Evolutionary conservation across 2,888 invertebrate species (phyloP).

Genomic region (Mythimna impura): DNA sequence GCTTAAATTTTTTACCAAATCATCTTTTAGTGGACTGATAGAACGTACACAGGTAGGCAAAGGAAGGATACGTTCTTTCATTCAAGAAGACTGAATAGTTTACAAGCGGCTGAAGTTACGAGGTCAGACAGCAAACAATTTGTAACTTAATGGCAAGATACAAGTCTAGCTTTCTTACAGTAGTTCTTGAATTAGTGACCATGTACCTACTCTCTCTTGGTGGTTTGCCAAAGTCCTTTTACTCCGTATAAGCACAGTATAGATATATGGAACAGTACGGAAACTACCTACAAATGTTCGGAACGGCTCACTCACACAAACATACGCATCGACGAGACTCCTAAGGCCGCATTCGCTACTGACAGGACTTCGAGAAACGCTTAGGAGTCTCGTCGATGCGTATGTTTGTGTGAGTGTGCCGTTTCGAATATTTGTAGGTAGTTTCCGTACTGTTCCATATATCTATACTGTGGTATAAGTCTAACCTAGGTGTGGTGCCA

Average conservation of each 20-base stretch:
- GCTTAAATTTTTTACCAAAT: neutral
- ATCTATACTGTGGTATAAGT: too few relatives aligned
- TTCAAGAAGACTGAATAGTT: constrained; percentile 36
- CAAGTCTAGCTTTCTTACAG: neutral
- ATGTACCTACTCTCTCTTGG: neutral
- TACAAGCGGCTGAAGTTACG: constrained; percentile 28
- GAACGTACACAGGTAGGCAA: neutral
- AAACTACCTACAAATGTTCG: too few relatives aligned
- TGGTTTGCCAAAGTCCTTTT: neutral
- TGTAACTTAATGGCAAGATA: neutral
- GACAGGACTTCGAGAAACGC: too few relatives aligned
- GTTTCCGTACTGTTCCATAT: too few relatives aligned
- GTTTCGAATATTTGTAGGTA: too few relatives aligned
- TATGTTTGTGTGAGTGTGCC: too few relatives aligned
- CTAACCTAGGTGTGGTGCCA: neutral
- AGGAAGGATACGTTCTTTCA: neutral
- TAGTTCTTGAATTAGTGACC: constrained; percentile 34
- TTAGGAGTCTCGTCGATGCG: too few relatives aligned
- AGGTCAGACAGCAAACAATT: constrained; percentile 19
- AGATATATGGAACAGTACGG: too few relatives aligned
- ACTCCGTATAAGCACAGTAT: too few relatives aligned
- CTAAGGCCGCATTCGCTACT: too few relatives aligned
- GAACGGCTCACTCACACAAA: too few relatives aligned
- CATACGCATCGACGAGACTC: too few relatives aligned
- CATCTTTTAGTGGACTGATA: neutral